These are phyloP conservation scores for Esox masquinongy DNA, from an alignment of 2,797 vertebrate genomes.

Conservation along the genomic window DNA sequence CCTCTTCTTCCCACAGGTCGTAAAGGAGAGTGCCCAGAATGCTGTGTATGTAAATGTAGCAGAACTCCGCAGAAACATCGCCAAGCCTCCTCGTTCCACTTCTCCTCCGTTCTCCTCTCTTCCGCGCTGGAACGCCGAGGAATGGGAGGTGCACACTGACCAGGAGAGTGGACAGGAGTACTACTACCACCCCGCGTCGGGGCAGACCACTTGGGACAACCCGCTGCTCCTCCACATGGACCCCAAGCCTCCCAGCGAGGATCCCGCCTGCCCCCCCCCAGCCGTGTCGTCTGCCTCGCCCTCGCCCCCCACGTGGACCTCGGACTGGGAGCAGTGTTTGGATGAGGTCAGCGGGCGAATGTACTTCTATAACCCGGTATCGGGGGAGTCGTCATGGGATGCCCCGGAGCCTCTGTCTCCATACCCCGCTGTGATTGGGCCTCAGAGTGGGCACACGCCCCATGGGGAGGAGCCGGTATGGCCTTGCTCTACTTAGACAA, in stretches of 20 bases:
- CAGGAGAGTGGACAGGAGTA: constrained; percentile 83
- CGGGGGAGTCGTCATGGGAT: constrained; percentile 92
- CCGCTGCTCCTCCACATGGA: constrained; percentile 71
- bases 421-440: constrained; percentile 69
- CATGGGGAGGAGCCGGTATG: constrained; percentile 80
- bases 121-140: constrained; percentile 54
- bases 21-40: constrained; percentile 55
- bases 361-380: constrained; percentile 89
- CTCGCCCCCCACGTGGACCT: constrained; percentile 51
- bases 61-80: constrained; percentile 67
- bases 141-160: constrained; percentile 91
- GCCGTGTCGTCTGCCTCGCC: constrained; percentile 58
- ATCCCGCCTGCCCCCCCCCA: constrained; percentile 33
- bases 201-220: constrained; percentile 90
- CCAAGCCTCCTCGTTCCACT: constrained; percentile 15
- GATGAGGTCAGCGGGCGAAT: constrained; percentile 83
- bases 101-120: constrained; percentile 44
- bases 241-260: constrained; percentile 32
- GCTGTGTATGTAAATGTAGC: constrained; percentile 87
- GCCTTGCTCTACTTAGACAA: constrained; percentile 65
- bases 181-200: constrained; percentile 86
- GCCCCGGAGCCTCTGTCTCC: constrained; percentile 68
- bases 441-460: constrained; percentile 62
- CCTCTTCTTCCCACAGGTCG: constrained; percentile 51
- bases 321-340: constrained; percentile 85